Conservation (phyloP, 2,888 invertebrate genomes). For the Merodon equestris region DNA sequence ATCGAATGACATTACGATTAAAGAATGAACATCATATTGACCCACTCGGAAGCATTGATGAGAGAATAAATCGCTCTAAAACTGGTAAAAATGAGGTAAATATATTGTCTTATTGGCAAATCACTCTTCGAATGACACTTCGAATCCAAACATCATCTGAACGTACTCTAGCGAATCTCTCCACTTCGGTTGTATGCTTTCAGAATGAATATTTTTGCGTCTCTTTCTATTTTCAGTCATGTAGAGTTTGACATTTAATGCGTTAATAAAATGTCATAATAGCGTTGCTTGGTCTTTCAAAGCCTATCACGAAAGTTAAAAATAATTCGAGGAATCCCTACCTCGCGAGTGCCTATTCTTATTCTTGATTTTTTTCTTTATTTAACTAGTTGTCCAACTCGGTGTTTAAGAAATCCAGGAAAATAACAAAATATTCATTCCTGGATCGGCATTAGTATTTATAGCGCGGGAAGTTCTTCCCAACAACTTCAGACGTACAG, state of each 20-base stretch:
- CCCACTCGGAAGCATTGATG: no score
- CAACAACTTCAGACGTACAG: slow-evolving; percentile 29
- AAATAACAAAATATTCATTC: background rate
- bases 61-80: no score
- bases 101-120: no score
- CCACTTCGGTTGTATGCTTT: slow-evolving; percentile 16
- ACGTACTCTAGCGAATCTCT: slow-evolving; percentile 31
- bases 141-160: no score
- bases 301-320: slow-evolving; percentile 32
- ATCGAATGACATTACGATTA: no score
- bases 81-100: no score
- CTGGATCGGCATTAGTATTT: background rate
- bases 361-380: no score
- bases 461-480: slow-evolving; percentile 44
- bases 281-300: slow-evolving; percentile 48
- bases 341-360: no score
- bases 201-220: background rate
- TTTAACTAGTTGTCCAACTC: background rate
- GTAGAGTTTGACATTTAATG: slow-evolving; percentile 42
- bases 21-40: no score
- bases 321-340: slow-evolving; percentile 21
- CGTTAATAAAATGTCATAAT: slow-evolving; percentile 62
- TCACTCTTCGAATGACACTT: no score
- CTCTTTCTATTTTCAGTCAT: slow-evolving; percentile 47
- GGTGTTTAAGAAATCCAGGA: background rate